These are phyloP conservation scores for Apamea anceps DNA, from an alignment of 2,888 invertebrate species.

Conservation along the genomic window DNA sequence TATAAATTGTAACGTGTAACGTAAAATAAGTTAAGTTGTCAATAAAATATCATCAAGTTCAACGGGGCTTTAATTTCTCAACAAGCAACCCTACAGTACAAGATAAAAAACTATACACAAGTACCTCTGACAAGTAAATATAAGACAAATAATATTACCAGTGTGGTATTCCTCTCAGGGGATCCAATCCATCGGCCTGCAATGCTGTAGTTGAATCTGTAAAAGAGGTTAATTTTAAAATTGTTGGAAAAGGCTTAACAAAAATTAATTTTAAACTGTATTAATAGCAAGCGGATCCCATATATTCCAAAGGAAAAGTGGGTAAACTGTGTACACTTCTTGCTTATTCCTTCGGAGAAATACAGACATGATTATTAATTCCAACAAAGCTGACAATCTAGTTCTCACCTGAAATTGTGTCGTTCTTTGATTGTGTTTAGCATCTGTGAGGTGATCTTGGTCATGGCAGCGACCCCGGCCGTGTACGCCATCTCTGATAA, in stretches of 20 bases:
- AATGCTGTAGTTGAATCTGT: conserved; percentile 84
- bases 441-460: conserved; percentile 80
- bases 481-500: conserved; percentile 77
- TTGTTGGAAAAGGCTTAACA: neutral
- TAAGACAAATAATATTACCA: conserved; percentile 70
- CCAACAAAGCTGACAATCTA: neutral
- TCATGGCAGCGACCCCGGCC: conserved; percentile 82
- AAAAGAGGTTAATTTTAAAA: neutral
- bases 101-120: too few species aligned
- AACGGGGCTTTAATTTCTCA: too few species aligned
- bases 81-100: too few species aligned
- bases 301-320: neutral
- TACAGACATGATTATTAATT: neutral
- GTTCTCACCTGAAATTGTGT: conserved; percentile 82
- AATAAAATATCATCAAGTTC: too few species aligned
- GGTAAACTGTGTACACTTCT: neutral
- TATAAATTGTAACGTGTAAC: too few species aligned
- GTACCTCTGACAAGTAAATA: neutral
- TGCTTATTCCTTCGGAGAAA: neutral
- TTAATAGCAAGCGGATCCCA: neutral
- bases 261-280: neutral
- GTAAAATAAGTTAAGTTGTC: too few species aligned
- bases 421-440: conserved; percentile 77
- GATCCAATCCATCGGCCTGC: conserved; percentile 85
- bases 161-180: conserved; percentile 79